phyloP scores from a whole-genome alignment of 2,113 vertebrate species.

The Pollimyrus isidori region DNA sequence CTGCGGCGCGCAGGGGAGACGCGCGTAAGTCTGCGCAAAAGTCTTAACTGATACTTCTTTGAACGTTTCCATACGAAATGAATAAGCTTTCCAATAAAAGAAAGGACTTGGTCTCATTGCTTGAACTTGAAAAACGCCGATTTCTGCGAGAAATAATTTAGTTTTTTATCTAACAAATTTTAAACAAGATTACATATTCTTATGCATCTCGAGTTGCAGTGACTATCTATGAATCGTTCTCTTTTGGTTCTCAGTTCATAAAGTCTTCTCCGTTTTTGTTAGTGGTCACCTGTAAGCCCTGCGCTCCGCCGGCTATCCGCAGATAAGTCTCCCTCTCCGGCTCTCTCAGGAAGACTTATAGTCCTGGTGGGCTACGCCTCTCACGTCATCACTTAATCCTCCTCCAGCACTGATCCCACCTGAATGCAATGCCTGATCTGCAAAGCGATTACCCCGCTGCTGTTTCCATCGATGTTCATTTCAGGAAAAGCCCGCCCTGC shows the following conservation, averaged over 20 bases:
- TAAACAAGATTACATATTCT: background rate
- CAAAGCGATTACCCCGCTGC: background rate
- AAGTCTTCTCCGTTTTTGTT: background rate
- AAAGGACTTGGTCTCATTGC: background rate
- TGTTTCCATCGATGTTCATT: background rate
- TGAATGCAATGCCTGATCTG: background rate
- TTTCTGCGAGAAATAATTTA: background rate
- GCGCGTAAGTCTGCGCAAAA: background rate
- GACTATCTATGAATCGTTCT: background rate
- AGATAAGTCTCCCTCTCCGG: constrained; percentile 21
- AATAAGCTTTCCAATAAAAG: background rate
- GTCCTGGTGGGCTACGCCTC: constrained; percentile 36
- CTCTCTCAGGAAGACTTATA: constrained; percentile 31
- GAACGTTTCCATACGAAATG: background rate
- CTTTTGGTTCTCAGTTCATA: background rate
- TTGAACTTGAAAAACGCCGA: background rate
- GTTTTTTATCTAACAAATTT: background rate
- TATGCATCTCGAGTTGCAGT: background rate
- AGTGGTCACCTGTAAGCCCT: constrained; percentile 41
- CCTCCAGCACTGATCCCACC: constrained; percentile 28
- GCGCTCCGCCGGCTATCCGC: constrained; percentile 27
- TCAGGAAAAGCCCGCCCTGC: background rate
- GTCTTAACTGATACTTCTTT: background rate
- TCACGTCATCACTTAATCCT: constrained; percentile 44
- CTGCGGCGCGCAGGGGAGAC: background rate